Evolutionary conservation across 2,888 invertebrate genomes (phyloP), one percentile per base, ranked within the genome.

Genomic region (Drosophila melanosoma): DNA sequence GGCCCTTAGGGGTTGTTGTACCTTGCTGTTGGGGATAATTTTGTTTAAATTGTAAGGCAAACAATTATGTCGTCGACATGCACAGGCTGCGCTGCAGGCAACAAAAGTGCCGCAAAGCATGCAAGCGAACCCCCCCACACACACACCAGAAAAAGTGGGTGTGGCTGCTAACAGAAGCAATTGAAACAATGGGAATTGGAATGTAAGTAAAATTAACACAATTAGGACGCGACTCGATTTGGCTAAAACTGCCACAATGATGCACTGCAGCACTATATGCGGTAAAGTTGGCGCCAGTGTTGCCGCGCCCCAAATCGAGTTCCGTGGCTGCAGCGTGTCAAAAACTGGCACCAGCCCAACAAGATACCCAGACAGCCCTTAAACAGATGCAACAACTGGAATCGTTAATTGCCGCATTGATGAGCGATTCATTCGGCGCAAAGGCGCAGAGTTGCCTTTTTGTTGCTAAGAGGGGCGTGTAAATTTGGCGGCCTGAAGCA

Each of bases 1-100:
- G 32, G 20, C 11, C 29, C 51, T 63, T 36, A 45, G 17, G 75
- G 75, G 66, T 80, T 74, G 79, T 74, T 79, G 72, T 76, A 73
- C 79, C 76, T n/a, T 77, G 70, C 42, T 42, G 38, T 52, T 60
- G 58, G 72, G 72, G 69, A 76, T 77, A 82, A 75, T 89, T 86
- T 86, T 79, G 67, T 85, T 49, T 69, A 75, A 86, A 73, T 76
- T 82, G 78, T 74, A 64, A 66, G 75, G 72, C 73, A 61, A 77
- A 79, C 88, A 89, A 90, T 85, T 89, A 89, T 80, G 88, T 82
- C 71, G 90, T 78, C 86, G 74, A 85, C 88, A 89, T 87, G 90
- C 88, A 87, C 70, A 56, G 26, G 54, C 58, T 40, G 48, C 36
- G 48, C 58, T 42, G 26, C 36, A 54, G 40, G 69, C 65, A 48